These are phyloP conservation scores for Butorides virescens DNA, from an alignment of 2,113 vertebrate genomes.

Conservation along the genomic window DNA sequence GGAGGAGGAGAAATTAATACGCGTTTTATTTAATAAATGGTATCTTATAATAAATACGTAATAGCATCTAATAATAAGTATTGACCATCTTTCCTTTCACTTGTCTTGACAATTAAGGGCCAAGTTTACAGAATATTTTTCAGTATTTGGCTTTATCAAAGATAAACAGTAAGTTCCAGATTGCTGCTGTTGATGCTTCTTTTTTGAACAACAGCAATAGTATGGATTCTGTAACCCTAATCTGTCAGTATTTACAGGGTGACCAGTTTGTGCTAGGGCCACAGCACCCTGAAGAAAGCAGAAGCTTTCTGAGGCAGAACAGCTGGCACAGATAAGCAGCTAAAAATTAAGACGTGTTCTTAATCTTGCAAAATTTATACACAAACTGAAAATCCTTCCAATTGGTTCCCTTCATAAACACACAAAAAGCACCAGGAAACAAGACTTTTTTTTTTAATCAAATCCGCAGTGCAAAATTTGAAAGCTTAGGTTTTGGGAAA, in stretches of 20 bases:
- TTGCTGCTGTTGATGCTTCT: neutral
- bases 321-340: constrained; percentile 16
- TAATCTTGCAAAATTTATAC: neutral
- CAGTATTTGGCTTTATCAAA: neutral
- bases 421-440: neutral
- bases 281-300: neutral
- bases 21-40: neutral
- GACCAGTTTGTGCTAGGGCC: neutral
- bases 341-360: constrained; percentile 3
- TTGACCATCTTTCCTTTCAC: neutral
- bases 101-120: neutral
- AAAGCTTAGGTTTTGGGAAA: neutral
- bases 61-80: neutral
- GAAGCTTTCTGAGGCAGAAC: neutral
- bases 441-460: neutral
- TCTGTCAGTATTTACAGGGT: neutral
- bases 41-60: neutral
- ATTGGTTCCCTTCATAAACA: neutral
- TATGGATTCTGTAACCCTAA: neutral
- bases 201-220: neutral
- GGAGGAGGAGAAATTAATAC: neutral
- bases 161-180: neutral
- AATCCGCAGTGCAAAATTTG: neutral
- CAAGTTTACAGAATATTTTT: neutral
- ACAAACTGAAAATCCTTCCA: neutral